Evolutionary conservation across 2,888 invertebrate genomes (phyloP), one percentile per base, ranked within the genome.

Genomic region (Chrysodeixis includens): DNA sequence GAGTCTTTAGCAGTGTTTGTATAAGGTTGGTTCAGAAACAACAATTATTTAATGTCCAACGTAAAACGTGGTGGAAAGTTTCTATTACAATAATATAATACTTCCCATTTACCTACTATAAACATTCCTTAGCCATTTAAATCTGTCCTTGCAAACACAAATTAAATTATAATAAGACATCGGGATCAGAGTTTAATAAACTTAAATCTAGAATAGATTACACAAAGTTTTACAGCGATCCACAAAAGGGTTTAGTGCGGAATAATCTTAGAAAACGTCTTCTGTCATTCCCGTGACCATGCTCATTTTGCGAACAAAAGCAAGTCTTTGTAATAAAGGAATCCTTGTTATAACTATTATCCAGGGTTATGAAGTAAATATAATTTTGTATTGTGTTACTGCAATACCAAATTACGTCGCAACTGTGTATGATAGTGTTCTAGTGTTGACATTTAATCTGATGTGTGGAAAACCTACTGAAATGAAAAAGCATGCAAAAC

Each of bases 341-440:
- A 18, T 66, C 40, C 72, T 60, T 60, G 62, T 66, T 76, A 57
- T 71, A 76, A 73, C 72, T 76, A 71, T 76, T 65, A 75, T 76
- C 49, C 46, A 66, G 35, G 66, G 16, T 52, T 30, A 20, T 4
- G 72, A 56, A 49, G 62, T 71, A 71, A 71, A 73, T 73, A 56
- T 76, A 66, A 76, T 66, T 71, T 52, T 59, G 59, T 66, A 55
- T 51, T 26, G 20, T 9, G 46, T 35, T 57, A 70, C 59, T 75
- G 71, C 20, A 20, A 49, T 20, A 20, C 10, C 46, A 49, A 20
- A 10, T 20, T 49, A 18, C 10, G 10, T 18, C 9, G 8, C 18
- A 46, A 46, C 16, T 46, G 16, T 18, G 16, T 46, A 18, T 26
- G 2, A 4, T 26, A 26, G 26, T 26, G 26, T 26, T 26, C 26